Evolutionary conservation across 1,140 invertebrate genomes (phyloP), one percentile per base, ranked within the genome.

Genomic region (Steinernema khuongi): DNA sequence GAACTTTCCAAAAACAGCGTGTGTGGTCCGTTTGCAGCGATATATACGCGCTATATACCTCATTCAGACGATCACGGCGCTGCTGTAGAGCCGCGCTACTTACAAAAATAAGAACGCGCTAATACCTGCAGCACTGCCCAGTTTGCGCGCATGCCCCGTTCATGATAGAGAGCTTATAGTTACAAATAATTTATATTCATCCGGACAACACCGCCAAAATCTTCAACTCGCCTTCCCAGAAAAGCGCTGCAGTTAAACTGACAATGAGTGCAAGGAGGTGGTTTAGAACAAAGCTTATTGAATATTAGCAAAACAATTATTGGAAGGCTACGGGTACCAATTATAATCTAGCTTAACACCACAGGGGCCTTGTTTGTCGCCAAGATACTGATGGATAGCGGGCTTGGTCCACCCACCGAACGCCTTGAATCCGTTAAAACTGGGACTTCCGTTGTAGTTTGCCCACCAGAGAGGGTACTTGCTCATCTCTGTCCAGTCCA

Each of bases 391-490:
- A 66, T 71, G 70, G 28, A 71, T 71, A 7, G 31, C 31, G 19
- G 70, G 70, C 26, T 50, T 71, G 11, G 14, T 67, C 70, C 70
- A 71, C 26, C 70, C 70, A 22, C 70, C 70, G 29, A 71, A 71
- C 29, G 70, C 11, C 11, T 14, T 70, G 28, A 71, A 71, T 7
- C 70, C 70, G 7, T 30, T 29, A 70, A 66, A 43, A n/a, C n/a
- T 43, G 11, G 31, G 66, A 22, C 69, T 7, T 11, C 70, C 70
- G 43, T 71, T 71, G 70, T 71, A 71, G 29, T 66, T 71, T 4
- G 70, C 70, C 70, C 70, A 71, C 70, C 70, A 71, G n/a, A 71
- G 68, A 7, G 70, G 70, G 26, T 67, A 70, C 4, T 69, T 11
- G 60, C 31, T 43, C 70, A 71, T 70, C 30, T 26, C 70, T 4